Conservation (phyloP, 2,888 invertebrate genomes). For the Tipula lateralis region DNA sequence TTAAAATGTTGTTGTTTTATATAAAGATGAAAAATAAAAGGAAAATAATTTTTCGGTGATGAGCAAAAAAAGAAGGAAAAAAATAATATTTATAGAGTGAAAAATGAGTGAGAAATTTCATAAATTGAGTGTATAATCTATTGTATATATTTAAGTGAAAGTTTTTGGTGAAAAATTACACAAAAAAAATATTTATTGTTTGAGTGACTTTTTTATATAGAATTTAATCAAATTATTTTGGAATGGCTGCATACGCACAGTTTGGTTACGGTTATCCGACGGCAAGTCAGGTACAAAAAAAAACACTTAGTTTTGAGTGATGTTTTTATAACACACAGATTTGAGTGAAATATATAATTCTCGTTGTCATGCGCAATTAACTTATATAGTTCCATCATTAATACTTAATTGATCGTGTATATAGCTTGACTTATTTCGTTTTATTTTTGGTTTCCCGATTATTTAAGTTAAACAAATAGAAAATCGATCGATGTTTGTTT, state of each 20-base stretch:
- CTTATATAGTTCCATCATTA: not conserved
- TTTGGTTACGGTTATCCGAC: conserved; percentile 90
- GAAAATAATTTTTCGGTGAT: conserved; percentile 6
- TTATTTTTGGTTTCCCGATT: not conserved
- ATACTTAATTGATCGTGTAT: not conserved
- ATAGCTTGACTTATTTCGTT: not conserved
- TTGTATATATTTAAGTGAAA: conserved; percentile 3
- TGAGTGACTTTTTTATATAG: conserved; percentile 14
- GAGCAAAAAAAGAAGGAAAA: too few species aligned
- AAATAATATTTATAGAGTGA: not conserved
- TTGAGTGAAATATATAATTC: not conserved
- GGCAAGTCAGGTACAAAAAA: conserved; percentile 74
- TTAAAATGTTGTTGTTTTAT: not conserved
- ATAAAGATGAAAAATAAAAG: not conserved
- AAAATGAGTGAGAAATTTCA: not conserved
- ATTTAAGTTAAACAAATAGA: not conserved
- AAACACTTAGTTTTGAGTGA: not conserved
- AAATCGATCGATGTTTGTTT: not conserved
- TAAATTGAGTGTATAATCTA: not conserved
- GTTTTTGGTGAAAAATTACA: not conserved
- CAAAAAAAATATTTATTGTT: conserved; percentile 13
- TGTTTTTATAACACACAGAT: not conserved
- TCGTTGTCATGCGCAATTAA: not conserved
- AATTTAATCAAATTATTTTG: conserved; percentile 21
- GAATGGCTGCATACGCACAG: conserved; percentile 75